These are phyloP conservation scores for Lepeophtheirus nordmannii DNA, from an alignment of 2,888 invertebrate genomes.

Conservation along the genomic window DNA sequence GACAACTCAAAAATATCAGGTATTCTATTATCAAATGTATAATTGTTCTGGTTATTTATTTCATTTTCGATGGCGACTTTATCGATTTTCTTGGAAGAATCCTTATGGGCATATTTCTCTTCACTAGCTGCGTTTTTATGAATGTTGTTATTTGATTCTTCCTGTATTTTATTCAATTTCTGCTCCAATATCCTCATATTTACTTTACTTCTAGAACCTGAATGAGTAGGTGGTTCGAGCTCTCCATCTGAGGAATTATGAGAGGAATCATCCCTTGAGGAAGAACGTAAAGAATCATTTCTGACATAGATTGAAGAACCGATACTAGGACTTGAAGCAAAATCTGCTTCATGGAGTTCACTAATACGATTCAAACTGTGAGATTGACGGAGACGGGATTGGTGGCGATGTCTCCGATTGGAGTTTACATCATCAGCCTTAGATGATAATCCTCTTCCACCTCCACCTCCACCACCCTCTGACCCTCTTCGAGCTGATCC, in stretches of 20 bases:
- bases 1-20: neutral
- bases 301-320: neutral
- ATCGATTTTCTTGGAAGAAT: neutral
- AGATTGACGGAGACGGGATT: conserved; percentile 19
- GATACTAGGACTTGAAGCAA: neutral
- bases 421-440: neutral
- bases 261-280: conserved; percentile 14
- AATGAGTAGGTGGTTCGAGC: neutral
- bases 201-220: neutral
- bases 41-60: too few relatives aligned
- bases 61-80: conserved; percentile 4
- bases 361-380: conserved; percentile 22
- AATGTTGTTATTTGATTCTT: conserved; percentile 12
- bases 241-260: conserved; percentile 18
- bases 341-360: conserved; percentile 21
- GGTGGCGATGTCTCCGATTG: conserved; percentile 2
- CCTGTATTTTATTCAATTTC: conserved; percentile 24
- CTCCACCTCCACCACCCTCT: neutral
- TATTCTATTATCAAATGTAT: too few relatives aligned
- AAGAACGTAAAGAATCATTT: conserved; percentile 2
- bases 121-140: neutral
- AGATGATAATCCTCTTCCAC: neutral
- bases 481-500: neutral
- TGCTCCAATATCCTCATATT: conserved; percentile 24
- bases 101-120: neutral